Conservation (phyloP, 2,888 invertebrate genomes). For the Thera britannica region DNA sequence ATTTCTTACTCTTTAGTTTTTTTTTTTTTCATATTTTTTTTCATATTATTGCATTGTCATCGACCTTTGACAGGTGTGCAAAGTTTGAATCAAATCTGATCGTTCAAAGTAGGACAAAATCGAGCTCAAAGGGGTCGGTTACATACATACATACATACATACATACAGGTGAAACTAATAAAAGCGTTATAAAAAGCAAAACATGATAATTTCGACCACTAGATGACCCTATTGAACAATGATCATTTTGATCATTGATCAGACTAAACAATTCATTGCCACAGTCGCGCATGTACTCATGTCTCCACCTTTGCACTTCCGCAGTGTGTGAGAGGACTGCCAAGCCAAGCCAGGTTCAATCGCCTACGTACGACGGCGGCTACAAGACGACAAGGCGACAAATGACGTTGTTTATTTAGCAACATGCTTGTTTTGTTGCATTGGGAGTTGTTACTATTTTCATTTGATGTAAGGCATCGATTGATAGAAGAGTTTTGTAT, state of each 20-base stretch:
- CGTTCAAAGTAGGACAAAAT: no score
- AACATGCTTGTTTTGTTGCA: constrained; percentile 3
- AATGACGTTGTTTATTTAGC: constrained; percentile 22
- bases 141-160: no score
- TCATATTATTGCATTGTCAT: no score
- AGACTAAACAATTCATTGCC: neutral
- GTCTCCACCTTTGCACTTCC: constrained; percentile 36
- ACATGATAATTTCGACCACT: neutral
- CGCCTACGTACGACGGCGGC: constrained; percentile 11
- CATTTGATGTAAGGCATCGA: neutral
- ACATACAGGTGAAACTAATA: no score
- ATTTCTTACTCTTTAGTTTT: no score
- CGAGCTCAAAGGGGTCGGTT: no score
- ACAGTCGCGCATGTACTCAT: neutral
- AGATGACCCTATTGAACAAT: neutral
- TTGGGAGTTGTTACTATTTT: neutral
- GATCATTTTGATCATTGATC: constrained; percentile 4
- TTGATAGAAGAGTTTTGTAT: no score
- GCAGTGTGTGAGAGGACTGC: constrained; percentile 5
- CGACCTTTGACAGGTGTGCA: no score
- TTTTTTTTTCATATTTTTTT: no score
- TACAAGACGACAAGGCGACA: constrained; percentile 16
- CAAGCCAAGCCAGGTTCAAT: constrained; percentile 18
- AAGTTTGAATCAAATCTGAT: no score
- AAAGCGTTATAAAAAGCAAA: neutral